These are phyloP conservation scores for Neodon shergylaensis DNA, from an alignment of 2,113 vertebrate species.

Conservation along the genomic window DNA sequence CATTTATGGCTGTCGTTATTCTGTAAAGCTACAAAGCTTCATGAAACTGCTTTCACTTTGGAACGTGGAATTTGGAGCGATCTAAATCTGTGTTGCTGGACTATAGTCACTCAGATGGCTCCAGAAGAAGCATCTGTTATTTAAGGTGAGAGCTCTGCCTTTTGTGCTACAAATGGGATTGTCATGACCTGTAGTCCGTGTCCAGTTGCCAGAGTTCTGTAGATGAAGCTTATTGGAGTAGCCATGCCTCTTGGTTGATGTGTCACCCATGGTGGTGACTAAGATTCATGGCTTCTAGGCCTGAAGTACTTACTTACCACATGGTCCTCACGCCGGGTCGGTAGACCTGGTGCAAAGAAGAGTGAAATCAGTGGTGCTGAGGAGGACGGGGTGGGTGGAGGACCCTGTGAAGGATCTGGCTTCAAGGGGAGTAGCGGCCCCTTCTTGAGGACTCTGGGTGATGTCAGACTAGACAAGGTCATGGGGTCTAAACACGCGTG, in stretches of 20 bases:
- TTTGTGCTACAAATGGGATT: not conserved
- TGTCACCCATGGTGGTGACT: not conserved
- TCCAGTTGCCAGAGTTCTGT: not conserved
- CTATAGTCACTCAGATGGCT: not conserved
- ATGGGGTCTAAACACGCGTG: not conserved
- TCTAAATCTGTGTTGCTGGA: not conserved
- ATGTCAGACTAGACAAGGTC: not conserved
- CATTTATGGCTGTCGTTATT: not conserved
- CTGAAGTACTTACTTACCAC: not conserved
- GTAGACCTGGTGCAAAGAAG: not conserved
- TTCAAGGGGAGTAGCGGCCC: not conserved
- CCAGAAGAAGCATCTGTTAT: not conserved
- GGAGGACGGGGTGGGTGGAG: no score
- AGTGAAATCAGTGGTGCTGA: not conserved
- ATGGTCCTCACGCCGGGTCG: not conserved
- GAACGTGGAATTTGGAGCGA: not conserved
- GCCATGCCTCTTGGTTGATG: not conserved
- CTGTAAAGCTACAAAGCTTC: not conserved
- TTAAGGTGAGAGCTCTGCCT: not conserved
- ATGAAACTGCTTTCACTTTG: not conserved
- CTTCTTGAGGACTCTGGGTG: not conserved
- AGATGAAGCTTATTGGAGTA: not conserved
- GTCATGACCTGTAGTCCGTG: not conserved
- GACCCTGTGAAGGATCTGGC: not conserved
- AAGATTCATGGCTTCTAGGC: not conserved